phyloP scores from a whole-genome alignment of 2,113 vertebrate species.

The Agapornis roseicollis region DNA sequence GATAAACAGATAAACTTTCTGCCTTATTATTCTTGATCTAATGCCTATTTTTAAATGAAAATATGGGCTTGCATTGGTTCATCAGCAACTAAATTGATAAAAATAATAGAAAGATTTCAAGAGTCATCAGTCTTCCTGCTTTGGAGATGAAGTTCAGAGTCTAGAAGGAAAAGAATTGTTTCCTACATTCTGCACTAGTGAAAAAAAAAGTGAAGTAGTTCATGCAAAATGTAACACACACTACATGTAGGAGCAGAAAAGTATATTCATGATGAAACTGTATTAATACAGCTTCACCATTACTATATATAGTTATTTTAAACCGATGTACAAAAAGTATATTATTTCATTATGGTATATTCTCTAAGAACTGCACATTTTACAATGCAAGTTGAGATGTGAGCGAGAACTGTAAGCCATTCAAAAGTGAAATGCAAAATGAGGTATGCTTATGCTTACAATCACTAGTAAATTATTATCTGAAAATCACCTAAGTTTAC shows the following conservation, averaged over 20 bases:
- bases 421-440: background rate
- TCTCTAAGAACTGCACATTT: background rate
- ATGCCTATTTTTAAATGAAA: background rate
- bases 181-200: background rate
- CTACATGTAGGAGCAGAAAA: background rate
- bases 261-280: background rate
- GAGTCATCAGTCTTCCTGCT: background rate
- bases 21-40: background rate
- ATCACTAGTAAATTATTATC: background rate
- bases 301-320: background rate
- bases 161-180: background rate
- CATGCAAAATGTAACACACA: background rate
- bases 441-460: background rate
- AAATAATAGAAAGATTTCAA: background rate
- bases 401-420: background rate
- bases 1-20: background rate
- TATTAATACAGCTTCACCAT: background rate
- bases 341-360: background rate
- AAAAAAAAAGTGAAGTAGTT: background rate
- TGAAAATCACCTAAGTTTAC: background rate
- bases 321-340: background rate
- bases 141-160: background rate
- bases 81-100: background rate
- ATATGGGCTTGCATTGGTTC: background rate
- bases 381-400: background rate